These are phyloP conservation scores for Drosophila sulfurigaster DNA, from an alignment of 1,140 invertebrate species.

Conservation along the genomic window DNA sequence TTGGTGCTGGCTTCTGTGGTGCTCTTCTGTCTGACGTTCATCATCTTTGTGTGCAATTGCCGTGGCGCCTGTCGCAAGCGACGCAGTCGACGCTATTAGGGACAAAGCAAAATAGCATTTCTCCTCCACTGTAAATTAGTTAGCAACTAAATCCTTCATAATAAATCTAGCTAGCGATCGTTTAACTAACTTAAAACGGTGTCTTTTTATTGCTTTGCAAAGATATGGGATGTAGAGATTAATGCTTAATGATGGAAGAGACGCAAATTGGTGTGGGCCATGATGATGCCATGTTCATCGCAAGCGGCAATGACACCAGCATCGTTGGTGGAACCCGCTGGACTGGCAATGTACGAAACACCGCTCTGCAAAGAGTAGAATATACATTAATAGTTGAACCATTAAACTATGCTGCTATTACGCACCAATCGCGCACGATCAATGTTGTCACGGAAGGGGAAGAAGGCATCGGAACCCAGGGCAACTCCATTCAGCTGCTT, in stretches of 20 bases:
- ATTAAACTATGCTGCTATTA: neutral
- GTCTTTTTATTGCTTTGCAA: slow-evolving; percentile 45
- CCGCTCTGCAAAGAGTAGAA: slow-evolving; percentile 91
- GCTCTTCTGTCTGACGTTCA: slow-evolving; percentile 86
- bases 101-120: slow-evolving; percentile 16
- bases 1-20: slow-evolving; percentile 87
- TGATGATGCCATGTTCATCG: slow-evolving; percentile 94
- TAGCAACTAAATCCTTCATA: slow-evolving; percentile 68
- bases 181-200: slow-evolving; percentile 70
- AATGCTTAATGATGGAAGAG: slow-evolving; percentile 96
- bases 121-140: slow-evolving; percentile 54
- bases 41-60: slow-evolving; percentile 87
- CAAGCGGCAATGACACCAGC: slow-evolving; percentile 95
- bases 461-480: slow-evolving; percentile 99
- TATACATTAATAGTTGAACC: slow-evolving; percentile 16
- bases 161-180: slow-evolving; percentile 62
- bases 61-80: slow-evolving; percentile 83
- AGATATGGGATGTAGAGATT: neutral
- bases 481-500: slow-evolving; percentile 93
- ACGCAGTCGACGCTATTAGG: slow-evolving; percentile 64
- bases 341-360: slow-evolving; percentile 96
- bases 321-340: slow-evolving; percentile 97
- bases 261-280: slow-evolving; percentile 96
- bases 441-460: slow-evolving; percentile 99
- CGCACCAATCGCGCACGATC: slow-evolving; percentile 95